phyloP scores from a whole-genome alignment of 2,113 vertebrate genomes.

The Ptychochromis oligacanthus region DNA sequence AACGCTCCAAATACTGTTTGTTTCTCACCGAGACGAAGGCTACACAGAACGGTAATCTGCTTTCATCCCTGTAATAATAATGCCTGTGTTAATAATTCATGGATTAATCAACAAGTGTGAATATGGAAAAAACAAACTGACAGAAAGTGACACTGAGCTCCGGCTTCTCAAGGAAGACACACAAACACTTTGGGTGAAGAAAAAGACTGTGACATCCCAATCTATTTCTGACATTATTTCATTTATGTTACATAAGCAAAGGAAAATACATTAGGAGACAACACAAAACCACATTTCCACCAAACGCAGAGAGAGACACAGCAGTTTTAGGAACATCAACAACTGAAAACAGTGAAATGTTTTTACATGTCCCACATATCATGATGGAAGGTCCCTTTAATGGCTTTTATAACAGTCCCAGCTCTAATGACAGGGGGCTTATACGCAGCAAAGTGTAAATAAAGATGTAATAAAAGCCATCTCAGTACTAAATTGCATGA shows the following conservation, averaged over 20 bases:
- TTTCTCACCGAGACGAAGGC: neutral
- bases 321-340: conserved; percentile 19
- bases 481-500: conserved; percentile 36
- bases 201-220: neutral
- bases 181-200: neutral
- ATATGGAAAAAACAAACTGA: neutral
- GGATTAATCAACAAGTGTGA: conserved; percentile 46
- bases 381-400: conserved; percentile 24
- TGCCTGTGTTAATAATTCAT: conserved; percentile 49
- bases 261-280: conserved; percentile 33
- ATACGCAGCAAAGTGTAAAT: conserved; percentile 1
- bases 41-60: conserved; percentile 40
- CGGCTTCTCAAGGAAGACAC: conserved; percentile 5
- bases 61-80: conserved; percentile 33
- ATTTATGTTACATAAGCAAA: conserved; percentile 55
- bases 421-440: neutral
- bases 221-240: conserved; percentile 43
- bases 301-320: neutral
- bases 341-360: conserved; percentile 13
- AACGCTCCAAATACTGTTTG: conserved; percentile 22
- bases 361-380: conserved; percentile 7
- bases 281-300: conserved; percentile 45
- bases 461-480: conserved; percentile 7
- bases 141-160: neutral
- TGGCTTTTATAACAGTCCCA: conserved; percentile 9